Conservation (phyloP, 1,140 invertebrate species). For the Luehdorfia chinensis region DNA sequence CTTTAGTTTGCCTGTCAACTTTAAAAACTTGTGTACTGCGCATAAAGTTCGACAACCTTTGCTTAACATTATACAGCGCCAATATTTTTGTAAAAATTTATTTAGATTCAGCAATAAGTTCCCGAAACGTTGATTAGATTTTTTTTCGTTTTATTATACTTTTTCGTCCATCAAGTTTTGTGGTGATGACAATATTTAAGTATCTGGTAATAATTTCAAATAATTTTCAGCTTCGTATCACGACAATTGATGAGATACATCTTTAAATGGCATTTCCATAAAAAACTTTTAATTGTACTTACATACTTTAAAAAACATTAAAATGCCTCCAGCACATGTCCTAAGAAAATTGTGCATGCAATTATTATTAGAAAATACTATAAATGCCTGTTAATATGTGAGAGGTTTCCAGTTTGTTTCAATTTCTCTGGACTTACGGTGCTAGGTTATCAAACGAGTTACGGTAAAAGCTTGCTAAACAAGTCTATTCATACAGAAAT, state of each 20-base stretch:
- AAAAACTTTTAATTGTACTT: not conserved
- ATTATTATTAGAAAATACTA: slow-evolving; percentile 6
- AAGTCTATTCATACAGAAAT: slow-evolving; percentile 11
- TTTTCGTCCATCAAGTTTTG: no score
- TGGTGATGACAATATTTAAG: no score
- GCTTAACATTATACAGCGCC: not conserved
- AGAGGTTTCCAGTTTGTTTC: not conserved
- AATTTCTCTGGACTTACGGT: slow-evolving; percentile 10
- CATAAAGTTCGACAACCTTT: slow-evolving; percentile 2
- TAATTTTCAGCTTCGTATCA: no score
- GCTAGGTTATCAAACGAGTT: slow-evolving; percentile 4
- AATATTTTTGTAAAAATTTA: slow-evolving; percentile 1
- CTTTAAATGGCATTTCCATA: not conserved
- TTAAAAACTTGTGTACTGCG: no score
- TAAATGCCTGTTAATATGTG: not conserved
- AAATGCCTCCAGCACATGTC: not conserved
- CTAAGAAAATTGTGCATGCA: not conserved
- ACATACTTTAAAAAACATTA: not conserved
- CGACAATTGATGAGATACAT: not conserved
- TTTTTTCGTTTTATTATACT: no score
- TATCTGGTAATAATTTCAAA: no score
- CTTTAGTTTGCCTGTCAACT: no score
- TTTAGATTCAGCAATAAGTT: no score
- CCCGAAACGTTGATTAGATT: no score
- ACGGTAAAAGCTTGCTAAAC: slow-evolving; percentile 14